Conservation (phyloP, 2,888 invertebrate species). For the Artemia sinica region DNA sequence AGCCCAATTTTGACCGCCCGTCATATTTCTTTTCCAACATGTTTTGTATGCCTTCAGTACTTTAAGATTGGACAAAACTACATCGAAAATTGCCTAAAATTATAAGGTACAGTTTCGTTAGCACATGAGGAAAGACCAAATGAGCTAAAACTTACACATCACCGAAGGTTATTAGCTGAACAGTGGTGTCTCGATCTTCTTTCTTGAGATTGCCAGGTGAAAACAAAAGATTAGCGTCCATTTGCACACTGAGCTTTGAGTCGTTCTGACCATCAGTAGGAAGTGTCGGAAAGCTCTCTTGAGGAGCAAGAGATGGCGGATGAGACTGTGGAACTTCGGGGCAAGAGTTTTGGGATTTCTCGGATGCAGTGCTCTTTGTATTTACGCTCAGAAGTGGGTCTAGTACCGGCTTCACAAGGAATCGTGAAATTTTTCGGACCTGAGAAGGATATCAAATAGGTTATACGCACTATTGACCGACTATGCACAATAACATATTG, state of each 20-base stretch:
- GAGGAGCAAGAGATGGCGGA: not conserved
- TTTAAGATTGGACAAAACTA: too few relatives aligned
- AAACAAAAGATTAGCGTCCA: slow-evolving; percentile 4
- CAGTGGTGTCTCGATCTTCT: not conserved
- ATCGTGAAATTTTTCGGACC: slow-evolving; percentile 55
- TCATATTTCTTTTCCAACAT: too few relatives aligned
- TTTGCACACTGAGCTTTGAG: not conserved
- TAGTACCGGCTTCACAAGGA: slow-evolving; percentile 61
- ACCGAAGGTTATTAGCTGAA: not conserved
- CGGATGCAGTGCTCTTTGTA: not conserved
- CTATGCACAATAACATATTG: too few relatives aligned
- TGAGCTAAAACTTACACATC: not conserved
- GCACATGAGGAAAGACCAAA: too few relatives aligned
- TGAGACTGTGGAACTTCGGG: too few relatives aligned
- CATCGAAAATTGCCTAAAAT: too few relatives aligned
- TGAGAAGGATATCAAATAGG: slow-evolving; percentile 18
- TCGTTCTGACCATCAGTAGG: not conserved
- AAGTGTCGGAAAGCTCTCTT: not conserved
- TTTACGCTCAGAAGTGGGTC: slow-evolving; percentile 35
- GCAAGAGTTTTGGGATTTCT: too few relatives aligned
- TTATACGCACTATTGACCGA: too few relatives aligned
- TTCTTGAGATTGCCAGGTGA: not conserved
- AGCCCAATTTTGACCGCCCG: too few relatives aligned
- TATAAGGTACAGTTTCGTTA: too few relatives aligned
- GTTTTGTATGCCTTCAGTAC: too few relatives aligned